Conservation (phyloP, 1,140 invertebrate genomes). For the Apis dorsata region DNA sequence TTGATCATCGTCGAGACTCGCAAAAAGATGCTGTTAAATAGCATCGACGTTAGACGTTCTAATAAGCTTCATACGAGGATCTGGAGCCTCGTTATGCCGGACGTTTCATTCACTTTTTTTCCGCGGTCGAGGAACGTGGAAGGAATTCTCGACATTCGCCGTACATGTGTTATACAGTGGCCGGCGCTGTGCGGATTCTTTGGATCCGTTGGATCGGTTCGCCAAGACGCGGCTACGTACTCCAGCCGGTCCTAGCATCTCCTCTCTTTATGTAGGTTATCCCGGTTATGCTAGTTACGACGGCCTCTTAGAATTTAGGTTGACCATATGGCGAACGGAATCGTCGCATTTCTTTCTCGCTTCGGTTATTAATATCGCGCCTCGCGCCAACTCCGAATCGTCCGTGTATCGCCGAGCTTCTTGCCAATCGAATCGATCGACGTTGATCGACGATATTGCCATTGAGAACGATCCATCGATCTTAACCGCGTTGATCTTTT, state of each 20-base stretch:
- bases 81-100: slow-evolving; percentile 27
- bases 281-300: slow-evolving; percentile 54
- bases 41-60: slow-evolving; percentile 10
- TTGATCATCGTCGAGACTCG: too few relatives aligned
- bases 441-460: slow-evolving; percentile 30
- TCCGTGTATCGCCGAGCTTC: neutral
- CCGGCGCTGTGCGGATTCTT: slow-evolving; percentile 28
- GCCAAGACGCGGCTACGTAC: neutral
- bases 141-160: slow-evolving; percentile 47
- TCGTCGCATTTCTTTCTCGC: slow-evolving; percentile 61
- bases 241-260: neutral
- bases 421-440: slow-evolving; percentile 43
- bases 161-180: slow-evolving; percentile 40
- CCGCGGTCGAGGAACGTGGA: slow-evolving; percentile 24
- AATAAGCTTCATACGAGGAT: slow-evolving; percentile 10
- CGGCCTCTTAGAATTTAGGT: slow-evolving; percentile 68
- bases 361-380: slow-evolving; percentile 61
- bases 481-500: too few relatives aligned
- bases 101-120: slow-evolving; percentile 47
- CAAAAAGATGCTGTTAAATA: neutral
- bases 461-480: slow-evolving; percentile 1
- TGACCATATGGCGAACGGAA: slow-evolving; percentile 68
- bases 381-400: neutral
- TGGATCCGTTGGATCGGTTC: neutral
- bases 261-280: slow-evolving; percentile 59